Evolutionary conservation across 2,797 vertebrate genomes (phyloP).

Genomic region (Sebastes alutus): DNA sequence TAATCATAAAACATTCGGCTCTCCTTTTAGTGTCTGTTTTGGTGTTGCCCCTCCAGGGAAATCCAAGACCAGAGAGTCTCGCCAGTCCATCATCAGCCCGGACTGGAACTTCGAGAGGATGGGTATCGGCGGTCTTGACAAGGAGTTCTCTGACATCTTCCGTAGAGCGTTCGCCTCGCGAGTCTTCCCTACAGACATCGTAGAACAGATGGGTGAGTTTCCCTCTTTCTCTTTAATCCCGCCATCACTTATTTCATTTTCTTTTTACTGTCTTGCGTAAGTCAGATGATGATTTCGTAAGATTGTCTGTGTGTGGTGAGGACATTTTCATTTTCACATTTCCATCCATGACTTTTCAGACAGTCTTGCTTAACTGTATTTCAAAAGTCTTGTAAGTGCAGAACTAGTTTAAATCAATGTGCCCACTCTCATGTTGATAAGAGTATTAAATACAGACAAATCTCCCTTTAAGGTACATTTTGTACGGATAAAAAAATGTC

Average conservation of each 20-base stretch:
- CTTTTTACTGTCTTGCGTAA: background rate
- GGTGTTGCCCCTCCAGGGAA: conserved; percentile 81
- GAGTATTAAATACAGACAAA: no score
- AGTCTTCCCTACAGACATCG: conserved; percentile 97
- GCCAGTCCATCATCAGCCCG: conserved; percentile 97
- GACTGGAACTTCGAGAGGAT: conserved; percentile 99
- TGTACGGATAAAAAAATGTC: no score
- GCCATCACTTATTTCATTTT: background rate
- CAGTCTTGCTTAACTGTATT: background rate
- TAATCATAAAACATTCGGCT: background rate
- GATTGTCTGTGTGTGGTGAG: background rate
- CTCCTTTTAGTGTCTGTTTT: background rate
- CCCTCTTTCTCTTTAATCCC: background rate
- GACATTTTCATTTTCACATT: background rate
- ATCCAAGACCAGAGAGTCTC: conserved; percentile 91
- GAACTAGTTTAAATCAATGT: no score
- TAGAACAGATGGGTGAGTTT: conserved; percentile 96
- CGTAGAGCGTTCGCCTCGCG: conserved; percentile 94
- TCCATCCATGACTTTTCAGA: background rate
- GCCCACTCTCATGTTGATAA: no score
- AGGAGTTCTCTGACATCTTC: conserved; percentile 96
- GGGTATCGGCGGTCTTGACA: conserved; percentile 97
- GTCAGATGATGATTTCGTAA: background rate
- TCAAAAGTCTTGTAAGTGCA: background rate
- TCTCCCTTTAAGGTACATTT: no score